Evolutionary conservation across 2,797 vertebrate genomes (phyloP), one percentile per base, ranked within the genome.

Genomic region (Remorina albescens): DNA sequence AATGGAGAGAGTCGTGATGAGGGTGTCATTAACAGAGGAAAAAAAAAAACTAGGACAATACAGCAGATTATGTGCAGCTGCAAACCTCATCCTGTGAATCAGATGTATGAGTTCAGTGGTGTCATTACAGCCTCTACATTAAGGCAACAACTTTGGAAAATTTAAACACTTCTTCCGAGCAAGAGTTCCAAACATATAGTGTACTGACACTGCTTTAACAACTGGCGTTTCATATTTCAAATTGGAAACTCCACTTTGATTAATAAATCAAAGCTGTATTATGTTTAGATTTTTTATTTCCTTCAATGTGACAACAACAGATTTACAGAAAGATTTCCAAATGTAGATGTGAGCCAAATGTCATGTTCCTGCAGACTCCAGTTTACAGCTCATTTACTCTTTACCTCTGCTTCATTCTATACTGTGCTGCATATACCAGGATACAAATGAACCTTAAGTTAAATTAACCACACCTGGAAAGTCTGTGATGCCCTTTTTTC

Each of bases 1-100:
- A 92, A 92, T 91, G 92, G 90, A 91, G 87, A 78, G 91, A 88
- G 90, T 89, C 80, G 80, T 90, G 91, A 93, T 81, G 88, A 91
- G 83, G 88, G 88, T 88, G 89, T 87, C 86, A 90, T 92, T 92
- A 90, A 81, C 87, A 39, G 50, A 11, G 78, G 53, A 51, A 76
- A 56, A 54, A 30, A 74, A 44, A 41, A 72, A 82, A 78, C 66
- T 55, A 63, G 89, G 86, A 91, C 89, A 92, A 90, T 89, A 37
- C 71, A 64, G 89, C 56, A 88, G 91, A 90, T 88, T 86, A 91
- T 83, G 88, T 87, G 88, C 90, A 92, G 91, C 91, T 93, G 91
- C 86, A 65, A 69, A 83, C 67, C 85, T 86, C 79, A 50, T 86
- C 85, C 73, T 72, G 78, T 81, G 78, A 88, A 85, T 89, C 69